Evolutionary conservation across 1,140 invertebrate genomes (phyloP).

Genomic region (Hyles euphorbiae): DNA sequence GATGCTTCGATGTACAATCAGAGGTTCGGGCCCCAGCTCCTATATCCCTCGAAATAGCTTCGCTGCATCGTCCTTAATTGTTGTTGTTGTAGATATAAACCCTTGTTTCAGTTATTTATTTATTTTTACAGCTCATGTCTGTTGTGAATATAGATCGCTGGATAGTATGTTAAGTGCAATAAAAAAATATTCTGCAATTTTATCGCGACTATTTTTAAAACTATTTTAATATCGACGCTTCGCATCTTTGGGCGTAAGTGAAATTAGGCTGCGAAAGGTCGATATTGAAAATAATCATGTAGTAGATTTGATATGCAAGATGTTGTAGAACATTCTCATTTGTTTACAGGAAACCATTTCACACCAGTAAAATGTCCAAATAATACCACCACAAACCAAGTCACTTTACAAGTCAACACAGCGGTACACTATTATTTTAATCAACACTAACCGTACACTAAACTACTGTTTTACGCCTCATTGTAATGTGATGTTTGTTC

Average conservation of each 20-base stretch:
- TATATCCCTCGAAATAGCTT: conserved; percentile 49
- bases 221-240: too few species aligned
- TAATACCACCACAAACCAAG: conserved; percentile 45
- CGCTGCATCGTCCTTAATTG: conserved; percentile 32
- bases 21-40: conserved; percentile 54
- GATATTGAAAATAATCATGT: too few species aligned
- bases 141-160: too few species aligned
- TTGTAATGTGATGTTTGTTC: background rate
- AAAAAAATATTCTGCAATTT: too few species aligned
- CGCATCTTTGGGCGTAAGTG: too few species aligned
- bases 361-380: conserved; percentile 41
- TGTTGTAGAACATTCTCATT: background rate
- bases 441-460: conserved; percentile 4
- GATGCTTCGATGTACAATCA: conserved; percentile 38
- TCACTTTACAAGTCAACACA: conserved; percentile 45
- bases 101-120: background rate
- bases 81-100: conserved; percentile 37
- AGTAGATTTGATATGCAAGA: too few species aligned
- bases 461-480: too few species aligned
- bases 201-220: too few species aligned
- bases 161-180: too few species aligned
- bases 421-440: conserved; percentile 40
- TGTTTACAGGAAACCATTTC: conserved; percentile 59
- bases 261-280: too few species aligned
- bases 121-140: too few species aligned